Percentiles rank a stretch among this genome's conserved stretches.
These are phyloP conservation scores for Falco peregrinus DNA, from an alignment of 2,797 vertebrate genomes.

Conservation along the genomic window DNA sequence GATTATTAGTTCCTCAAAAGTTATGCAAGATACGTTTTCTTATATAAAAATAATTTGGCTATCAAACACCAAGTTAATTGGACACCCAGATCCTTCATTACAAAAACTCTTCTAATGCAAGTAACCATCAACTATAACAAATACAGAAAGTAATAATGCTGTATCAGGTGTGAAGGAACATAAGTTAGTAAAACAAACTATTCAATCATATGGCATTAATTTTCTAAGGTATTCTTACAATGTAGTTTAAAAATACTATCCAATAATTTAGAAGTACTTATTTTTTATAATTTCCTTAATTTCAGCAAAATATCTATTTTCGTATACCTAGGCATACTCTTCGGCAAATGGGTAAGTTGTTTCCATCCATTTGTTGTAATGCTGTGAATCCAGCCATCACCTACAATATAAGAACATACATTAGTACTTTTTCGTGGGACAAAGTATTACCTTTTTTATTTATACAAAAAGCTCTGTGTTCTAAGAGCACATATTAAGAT, in stretches of 20 bases:
- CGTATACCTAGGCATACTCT: constrained; percentile 89
- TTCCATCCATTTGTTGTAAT: constrained; percentile 86
- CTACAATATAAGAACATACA: constrained; percentile 53
- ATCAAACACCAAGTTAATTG: neutral
- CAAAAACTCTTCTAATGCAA: constrained; percentile 8
- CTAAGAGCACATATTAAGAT: neutral
- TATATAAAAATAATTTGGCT: neutral
- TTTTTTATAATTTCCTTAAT: neutral
- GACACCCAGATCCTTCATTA: neutral
- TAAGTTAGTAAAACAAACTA: neutral
- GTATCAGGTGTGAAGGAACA: neutral
- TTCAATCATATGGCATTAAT: neutral
- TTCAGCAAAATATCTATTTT: neutral
- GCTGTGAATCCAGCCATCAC: constrained; percentile 92
- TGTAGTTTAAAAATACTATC: neutral
- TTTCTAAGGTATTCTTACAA: neutral
- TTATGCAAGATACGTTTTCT: neutral
- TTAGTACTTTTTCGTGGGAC: neutral
- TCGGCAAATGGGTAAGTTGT: constrained; percentile 86
- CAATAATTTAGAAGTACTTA: neutral
- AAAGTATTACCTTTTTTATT: neutral
- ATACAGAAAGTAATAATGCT: neutral
- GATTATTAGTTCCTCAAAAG: neutral
- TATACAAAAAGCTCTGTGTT: neutral
- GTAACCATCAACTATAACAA: neutral